phyloP scores from a whole-genome alignment of 2,888 invertebrate genomes.

The Allophyes oxyacanthae region DNA sequence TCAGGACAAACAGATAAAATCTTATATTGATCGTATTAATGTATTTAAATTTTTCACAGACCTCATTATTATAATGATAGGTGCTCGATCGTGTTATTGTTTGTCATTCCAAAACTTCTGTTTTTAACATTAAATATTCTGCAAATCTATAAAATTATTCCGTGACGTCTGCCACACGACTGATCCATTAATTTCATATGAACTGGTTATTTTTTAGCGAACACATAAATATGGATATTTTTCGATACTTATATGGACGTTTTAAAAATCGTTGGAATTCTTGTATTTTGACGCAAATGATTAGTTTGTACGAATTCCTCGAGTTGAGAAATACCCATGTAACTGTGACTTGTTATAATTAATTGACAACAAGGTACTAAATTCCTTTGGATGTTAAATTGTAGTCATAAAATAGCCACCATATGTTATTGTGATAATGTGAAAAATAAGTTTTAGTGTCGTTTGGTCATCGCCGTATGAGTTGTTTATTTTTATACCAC shows the following conservation, averaged over 20 bases:
- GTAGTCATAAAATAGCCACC: conserved; percentile 29
- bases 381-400: conserved; percentile 27
- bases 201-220: conserved; percentile 50
- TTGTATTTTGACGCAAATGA: conserved; percentile 59
- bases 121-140: conserved; percentile 52
- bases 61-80: conserved; percentile 37
- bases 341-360: conserved; percentile 37
- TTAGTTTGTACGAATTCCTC: conserved; percentile 46
- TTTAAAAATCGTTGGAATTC: conserved; percentile 62
- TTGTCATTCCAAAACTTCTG: conserved; percentile 53
- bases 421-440: not conserved
- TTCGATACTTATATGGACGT: conserved; percentile 39
- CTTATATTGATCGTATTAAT: conserved; percentile 21
- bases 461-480: too few relatives aligned
- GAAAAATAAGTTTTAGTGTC: not conserved
- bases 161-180: conserved; percentile 62
- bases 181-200: conserved; percentile 63
- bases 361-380: conserved; percentile 36
- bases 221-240: conserved; percentile 50
- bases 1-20: conserved; percentile 10
- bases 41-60: conserved; percentile 30
- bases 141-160: conserved; percentile 64
- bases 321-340: conserved; percentile 46
- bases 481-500: too few relatives aligned
- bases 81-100: conserved; percentile 62